These are phyloP conservation scores for Acrobasis consociella DNA, from an alignment of 2,888 invertebrate species.

Conservation along the genomic window DNA sequence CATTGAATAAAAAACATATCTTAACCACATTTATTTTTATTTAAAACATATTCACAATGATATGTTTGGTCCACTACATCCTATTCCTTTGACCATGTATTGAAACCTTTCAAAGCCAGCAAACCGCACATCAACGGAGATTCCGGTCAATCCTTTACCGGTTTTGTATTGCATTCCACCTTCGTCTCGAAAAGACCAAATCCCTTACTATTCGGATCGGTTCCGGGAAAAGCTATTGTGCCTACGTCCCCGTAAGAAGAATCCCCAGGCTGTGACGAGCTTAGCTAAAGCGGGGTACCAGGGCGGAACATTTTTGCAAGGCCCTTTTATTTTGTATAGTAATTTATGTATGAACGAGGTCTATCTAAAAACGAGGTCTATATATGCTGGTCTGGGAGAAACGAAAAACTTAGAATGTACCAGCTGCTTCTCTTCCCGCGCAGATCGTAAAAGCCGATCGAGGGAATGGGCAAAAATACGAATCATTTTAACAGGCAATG, in stretches of 20 bases:
- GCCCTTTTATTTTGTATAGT: too few species aligned
- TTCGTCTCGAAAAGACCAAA: slow-evolving; percentile 25
- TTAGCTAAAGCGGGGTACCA: too few species aligned
- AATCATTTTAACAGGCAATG: too few species aligned
- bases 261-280: neutral
- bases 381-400: too few species aligned
- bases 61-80: neutral
- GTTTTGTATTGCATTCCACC: slow-evolving; percentile 30
- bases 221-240: slow-evolving; percentile 21
- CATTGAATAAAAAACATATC: too few species aligned
- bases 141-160: slow-evolving; percentile 23
- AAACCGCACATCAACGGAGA: slow-evolving; percentile 3
- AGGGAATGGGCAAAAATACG: too few species aligned
- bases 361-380: too few species aligned
- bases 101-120: slow-evolving; percentile 6
- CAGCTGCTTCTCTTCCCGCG: too few species aligned
- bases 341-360: too few species aligned
- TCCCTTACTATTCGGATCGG: slow-evolving; percentile 21
- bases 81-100: neutral
- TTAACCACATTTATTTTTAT: neutral
- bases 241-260: slow-evolving; percentile 4
- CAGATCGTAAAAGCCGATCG: too few species aligned
- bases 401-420: too few species aligned
- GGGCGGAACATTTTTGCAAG: too few species aligned
- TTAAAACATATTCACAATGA: neutral